A percentile compares a stretch with the other conserved stretches of the same genome.
Conservation (phyloP, 2,113 vertebrate genomes). For the Motacilla alba region DNA sequence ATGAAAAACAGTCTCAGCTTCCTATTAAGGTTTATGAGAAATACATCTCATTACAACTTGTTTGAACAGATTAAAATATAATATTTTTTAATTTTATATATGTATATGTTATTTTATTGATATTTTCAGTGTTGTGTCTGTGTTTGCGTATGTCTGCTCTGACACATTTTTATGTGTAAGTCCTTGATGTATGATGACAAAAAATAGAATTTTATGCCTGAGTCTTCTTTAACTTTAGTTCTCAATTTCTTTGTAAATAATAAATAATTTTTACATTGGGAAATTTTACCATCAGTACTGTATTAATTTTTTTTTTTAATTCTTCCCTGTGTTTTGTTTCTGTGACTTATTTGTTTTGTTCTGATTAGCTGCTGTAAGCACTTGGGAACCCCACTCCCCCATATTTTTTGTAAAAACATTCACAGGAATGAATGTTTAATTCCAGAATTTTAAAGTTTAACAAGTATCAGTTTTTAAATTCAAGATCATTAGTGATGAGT, state of each 20-base stretch:
- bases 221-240: neutral
- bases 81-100: neutral
- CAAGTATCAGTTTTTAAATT: neutral
- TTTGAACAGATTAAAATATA: neutral
- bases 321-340: neutral
- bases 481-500: neutral
- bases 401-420: neutral
- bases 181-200: neutral
- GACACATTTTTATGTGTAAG: neutral
- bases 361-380: neutral
- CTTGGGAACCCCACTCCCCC: fast-evolving
- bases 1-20: neutral
- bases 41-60: neutral
- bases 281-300: neutral
- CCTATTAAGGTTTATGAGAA: neutral
- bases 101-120: neutral
- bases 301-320: neutral
- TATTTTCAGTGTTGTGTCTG: neutral
- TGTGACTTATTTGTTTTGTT: neutral
- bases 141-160: neutral
- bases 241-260: neutral
- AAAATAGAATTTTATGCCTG: neutral
- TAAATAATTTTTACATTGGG: neutral
- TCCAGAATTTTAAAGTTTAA: neutral
- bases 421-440: neutral